phyloP scores from a whole-genome alignment of 1,140 invertebrate species.

The Amyelois transitella region DNA sequence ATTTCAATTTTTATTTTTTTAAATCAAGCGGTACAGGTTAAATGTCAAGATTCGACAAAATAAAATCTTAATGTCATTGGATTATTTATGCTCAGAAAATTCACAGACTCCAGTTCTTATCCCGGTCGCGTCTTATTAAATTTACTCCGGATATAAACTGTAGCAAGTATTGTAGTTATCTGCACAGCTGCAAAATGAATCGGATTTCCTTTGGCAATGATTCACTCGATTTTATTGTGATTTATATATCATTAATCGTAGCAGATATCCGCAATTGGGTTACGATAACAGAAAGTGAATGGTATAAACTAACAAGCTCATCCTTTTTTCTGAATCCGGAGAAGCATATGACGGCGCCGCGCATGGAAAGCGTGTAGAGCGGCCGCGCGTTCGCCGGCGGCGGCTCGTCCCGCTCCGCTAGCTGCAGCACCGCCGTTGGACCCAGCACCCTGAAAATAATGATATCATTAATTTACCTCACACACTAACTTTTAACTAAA shows the following conservation, averaged over 20 bases:
- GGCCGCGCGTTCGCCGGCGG: constrained; percentile 84
- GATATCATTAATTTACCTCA: no score
- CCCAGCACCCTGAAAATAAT: constrained; percentile 78
- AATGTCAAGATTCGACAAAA: no score
- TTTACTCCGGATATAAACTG: not conserved
- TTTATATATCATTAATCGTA: not conserved
- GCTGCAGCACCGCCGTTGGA: constrained; percentile 84
- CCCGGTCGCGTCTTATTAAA: no score
- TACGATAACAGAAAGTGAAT: not conserved
- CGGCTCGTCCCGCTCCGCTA: constrained; percentile 81
- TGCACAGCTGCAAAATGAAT: not conserved
- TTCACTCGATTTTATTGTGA: not conserved
- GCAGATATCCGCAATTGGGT: not conserved
- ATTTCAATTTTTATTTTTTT: no score
- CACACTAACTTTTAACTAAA: no score
- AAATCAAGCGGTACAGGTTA: no score
- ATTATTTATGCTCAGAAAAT: no score
- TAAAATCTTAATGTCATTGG: no score
- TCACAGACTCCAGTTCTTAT: no score
- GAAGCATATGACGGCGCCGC: constrained; percentile 89
- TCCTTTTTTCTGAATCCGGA: constrained; percentile 91
- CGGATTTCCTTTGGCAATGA: not conserved
- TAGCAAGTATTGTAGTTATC: not conserved
- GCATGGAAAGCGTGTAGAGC: constrained; percentile 90
- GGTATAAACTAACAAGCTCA: constrained; percentile 82